These are phyloP conservation scores for Calliopum simillimum DNA, from an alignment of 2,888 invertebrate species.

Conservation along the genomic window DNA sequence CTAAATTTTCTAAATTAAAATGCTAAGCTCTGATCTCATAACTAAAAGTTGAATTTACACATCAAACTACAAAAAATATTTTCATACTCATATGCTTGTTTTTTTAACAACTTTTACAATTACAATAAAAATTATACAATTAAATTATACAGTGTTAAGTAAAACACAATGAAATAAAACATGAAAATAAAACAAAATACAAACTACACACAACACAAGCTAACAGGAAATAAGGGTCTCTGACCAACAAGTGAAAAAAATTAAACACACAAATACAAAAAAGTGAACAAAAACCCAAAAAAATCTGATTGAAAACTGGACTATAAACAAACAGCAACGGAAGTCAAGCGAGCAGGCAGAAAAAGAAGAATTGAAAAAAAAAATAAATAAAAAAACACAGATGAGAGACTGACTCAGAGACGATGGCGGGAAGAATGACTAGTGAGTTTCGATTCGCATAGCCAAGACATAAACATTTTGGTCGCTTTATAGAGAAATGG, in stretches of 20 bases:
- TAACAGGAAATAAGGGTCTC: constrained; percentile 38
- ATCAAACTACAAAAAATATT: background rate
- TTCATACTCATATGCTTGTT: constrained; percentile 8
- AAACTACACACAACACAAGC: constrained; percentile 10
- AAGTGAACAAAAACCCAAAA: constrained; percentile 12
- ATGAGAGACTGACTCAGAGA: constrained; percentile 11
- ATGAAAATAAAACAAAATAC: background rate
- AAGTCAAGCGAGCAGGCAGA: constrained; percentile 25
- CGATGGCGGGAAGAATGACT: background rate
- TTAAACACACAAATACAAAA: constrained; percentile 2
- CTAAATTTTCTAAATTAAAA: background rate
- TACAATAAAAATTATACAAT: constrained; percentile 6
- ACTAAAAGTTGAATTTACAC: constrained; percentile 8
- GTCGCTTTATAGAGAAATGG: too few species aligned
- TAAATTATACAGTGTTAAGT: constrained; percentile 17
- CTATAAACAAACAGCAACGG: constrained; percentile 26
- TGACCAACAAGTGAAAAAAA: constrained; percentile 30
- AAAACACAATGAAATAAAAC: constrained; percentile 15
- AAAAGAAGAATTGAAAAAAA: background rate
- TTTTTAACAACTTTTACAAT: background rate
- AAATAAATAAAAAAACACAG: background rate
- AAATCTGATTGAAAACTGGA: constrained; percentile 31
- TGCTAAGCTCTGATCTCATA: constrained; percentile 20
- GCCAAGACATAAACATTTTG: too few species aligned
- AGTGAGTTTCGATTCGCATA: background rate